Evolutionary conservation across 1,140 invertebrate species (phyloP).

Genomic region (Glomeris maerens): DNA sequence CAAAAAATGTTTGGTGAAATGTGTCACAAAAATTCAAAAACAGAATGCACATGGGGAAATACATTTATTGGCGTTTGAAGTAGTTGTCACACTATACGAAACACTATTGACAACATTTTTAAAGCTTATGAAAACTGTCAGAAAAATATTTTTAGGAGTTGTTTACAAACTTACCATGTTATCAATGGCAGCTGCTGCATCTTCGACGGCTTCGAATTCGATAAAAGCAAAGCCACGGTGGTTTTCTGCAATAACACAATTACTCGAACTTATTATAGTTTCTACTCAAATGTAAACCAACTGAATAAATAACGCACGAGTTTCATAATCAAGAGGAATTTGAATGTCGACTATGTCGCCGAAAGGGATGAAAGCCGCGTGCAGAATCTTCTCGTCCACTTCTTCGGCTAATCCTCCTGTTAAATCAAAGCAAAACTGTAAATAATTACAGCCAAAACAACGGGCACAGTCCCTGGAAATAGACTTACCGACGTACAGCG

Average conservation of each 20-base stretch:
- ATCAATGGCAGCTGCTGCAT: slow-evolving; percentile 94
- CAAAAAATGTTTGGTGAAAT: too few relatives aligned
- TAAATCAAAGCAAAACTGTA: slow-evolving; percentile 17
- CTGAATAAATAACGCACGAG: slow-evolving; percentile 28
- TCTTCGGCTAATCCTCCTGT: slow-evolving; percentile 87
- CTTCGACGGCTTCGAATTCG: slow-evolving; percentile 76
- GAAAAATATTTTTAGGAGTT: slow-evolving; percentile 2
- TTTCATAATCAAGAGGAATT: slow-evolving; percentile 96
- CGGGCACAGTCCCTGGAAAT: not conserved
- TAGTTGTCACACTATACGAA: too few relatives aligned
- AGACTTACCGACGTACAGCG: slow-evolving; percentile 28
- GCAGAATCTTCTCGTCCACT: slow-evolving; percentile 88
- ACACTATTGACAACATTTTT: too few relatives aligned
- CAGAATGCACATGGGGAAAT: too few relatives aligned
- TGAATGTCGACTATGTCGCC: slow-evolving; percentile 94
- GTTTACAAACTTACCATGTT: slow-evolving; percentile 66
- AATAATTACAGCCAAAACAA: not conserved
- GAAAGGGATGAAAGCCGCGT: slow-evolving; percentile 95
- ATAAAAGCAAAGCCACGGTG: slow-evolving; percentile 96
- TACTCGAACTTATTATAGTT: slow-evolving; percentile 8
- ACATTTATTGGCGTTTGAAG: too few relatives aligned
- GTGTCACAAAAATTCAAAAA: too few relatives aligned
- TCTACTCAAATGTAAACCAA: slow-evolving; percentile 5
- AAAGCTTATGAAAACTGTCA: too few relatives aligned
- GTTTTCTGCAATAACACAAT: slow-evolving; percentile 50